Evolutionary conservation across 2,113 vertebrate species (phyloP), one percentile per base, ranked within the genome.

Genomic region (Rostratula benghalensis): DNA sequence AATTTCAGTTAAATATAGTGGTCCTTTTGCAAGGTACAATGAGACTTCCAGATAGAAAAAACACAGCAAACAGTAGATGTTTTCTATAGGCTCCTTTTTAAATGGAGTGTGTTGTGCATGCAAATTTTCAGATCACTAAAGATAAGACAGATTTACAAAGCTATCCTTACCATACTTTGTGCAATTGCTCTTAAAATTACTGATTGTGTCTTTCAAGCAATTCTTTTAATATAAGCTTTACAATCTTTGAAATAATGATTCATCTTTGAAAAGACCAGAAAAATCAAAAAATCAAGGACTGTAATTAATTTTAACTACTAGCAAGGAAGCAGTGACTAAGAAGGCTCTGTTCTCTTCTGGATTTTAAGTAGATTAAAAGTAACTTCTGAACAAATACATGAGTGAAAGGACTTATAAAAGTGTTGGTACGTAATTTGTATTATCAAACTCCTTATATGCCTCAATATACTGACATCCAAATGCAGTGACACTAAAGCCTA

Each of bases 281-380:
- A 11, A 56, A 48, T 81, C 15, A 46, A 74, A 65, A 81, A n/a
- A 35, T 5, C 31, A 78, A 35, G 35, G 20, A 70, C 59, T 87
- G 43, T 53, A 75, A 39, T 86, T 94, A 83, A 63, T 75, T 91
- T 90, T 63, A 54, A 43, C 75, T 81, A 59, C 59, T 84, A 68
- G 12, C 27, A 64, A 81, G 60, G n/a, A 92, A 63, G 9, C 50
- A 78, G 46, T 81, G 39, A 90, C 56, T 63, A 59, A 82, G 33
- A 84, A 65, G 43, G 27, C 39, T 81, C 9, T 64, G 24, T 30
- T 91, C 35, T 81, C 25, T 20, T 76, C n/a, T 10, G 15, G 31
- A 54, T 45, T 92, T 63, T 41, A 78, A 46, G 43, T 48, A 85
- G 78, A 96, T 79, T 81, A 95, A 70, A 96, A 96, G 27, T 71